Evolutionary conservation across 1,140 invertebrate species (phyloP).

Genomic region (Aphelenchoides avenae): DNA sequence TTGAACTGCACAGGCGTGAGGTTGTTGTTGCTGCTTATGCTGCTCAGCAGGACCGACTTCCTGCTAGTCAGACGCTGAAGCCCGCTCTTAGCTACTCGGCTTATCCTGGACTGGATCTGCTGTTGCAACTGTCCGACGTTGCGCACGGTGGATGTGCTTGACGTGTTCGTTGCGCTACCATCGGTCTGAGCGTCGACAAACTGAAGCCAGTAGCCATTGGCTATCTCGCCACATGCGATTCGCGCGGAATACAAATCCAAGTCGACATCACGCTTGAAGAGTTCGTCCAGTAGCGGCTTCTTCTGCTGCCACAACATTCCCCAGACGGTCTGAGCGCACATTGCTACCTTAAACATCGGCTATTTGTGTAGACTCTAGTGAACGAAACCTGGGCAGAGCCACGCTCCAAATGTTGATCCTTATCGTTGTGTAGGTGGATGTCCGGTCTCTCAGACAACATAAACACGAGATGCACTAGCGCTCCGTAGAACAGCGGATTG

Average conservation of each 20-base stretch:
- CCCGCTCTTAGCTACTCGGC: slow-evolving; percentile 37
- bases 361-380: slow-evolving; percentile 8
- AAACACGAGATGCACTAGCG: slow-evolving; percentile 87
- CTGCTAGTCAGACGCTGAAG: slow-evolving; percentile 37
- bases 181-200: slow-evolving; percentile 76
- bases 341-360: slow-evolving; percentile 64
- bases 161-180: slow-evolving; percentile 57
- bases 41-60: too few species aligned
- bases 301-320: slow-evolving; percentile 92
- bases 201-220: slow-evolving; percentile 79
- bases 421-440: slow-evolving; percentile 35
- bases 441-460: slow-evolving; percentile 72
- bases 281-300: slow-evolving; percentile 75
- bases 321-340: slow-evolving; percentile 86
- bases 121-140: slow-evolving; percentile 4
- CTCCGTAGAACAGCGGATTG: slow-evolving; percentile 68
- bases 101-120: slow-evolving; percentile 66
- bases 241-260: slow-evolving; percentile 68
- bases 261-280: slow-evolving; percentile 80
- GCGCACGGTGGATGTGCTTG: slow-evolving; percentile 10
- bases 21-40: slow-evolving; percentile 11
- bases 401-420: slow-evolving; percentile 34
- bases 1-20: slow-evolving; percentile 20
- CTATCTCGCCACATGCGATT: slow-evolving; percentile 77
- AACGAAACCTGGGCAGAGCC: slow-evolving; percentile 46